Evolutionary conservation across 2,797 vertebrate species (phyloP), one percentile per base, ranked within the genome.

Genomic region (Amphiprion clarkii): DNA sequence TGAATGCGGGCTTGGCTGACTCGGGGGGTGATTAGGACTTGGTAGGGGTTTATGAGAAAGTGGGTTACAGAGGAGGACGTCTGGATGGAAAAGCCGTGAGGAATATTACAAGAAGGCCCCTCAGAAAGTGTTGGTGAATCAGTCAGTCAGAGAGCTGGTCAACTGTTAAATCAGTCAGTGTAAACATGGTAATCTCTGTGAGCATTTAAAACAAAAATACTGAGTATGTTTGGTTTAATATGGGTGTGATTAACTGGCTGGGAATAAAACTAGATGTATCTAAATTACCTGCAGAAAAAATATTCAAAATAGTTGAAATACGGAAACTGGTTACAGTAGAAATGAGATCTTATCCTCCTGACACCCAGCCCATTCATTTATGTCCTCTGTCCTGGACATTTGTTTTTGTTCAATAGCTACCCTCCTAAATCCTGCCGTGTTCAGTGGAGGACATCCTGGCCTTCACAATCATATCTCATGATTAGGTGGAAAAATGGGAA

Each of bases 31-130:
- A 70, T 68, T 64, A 60, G 74, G 79, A 55, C 48, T 53, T 56
- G 39, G 13, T 48, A 6, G 74, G 83, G 67, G 75, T 81, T 75
- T 71, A 71, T 17, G 51, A 55, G 79, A 90, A 92, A 92, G 75
- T 90, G 82, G 91, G 89, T 89, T 87, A 91, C 23, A 65, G 70
- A 76, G 53, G 68, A 58, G 76, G 67, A 75, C 79, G 65, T 52
- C 66, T 42, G 55, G 42, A 57, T 52, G 54, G 63, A 25, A 13
- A 63, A 44, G 39, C 52, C 36, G 17, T 36, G 21, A 72, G 21
- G 59, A 71, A 44, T 64, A 77, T 60, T 29, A 65, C 27, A 67
- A 54, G 48, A 66, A 51, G 57, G 40, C 59, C 71, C 60, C 53
- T 79, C 57, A 52, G 64, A 78, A 74, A 65, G 53, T 13, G 75